These are phyloP conservation scores for Campoplex nolae DNA, from an alignment of 2,888 invertebrate species.

Conservation along the genomic window DNA sequence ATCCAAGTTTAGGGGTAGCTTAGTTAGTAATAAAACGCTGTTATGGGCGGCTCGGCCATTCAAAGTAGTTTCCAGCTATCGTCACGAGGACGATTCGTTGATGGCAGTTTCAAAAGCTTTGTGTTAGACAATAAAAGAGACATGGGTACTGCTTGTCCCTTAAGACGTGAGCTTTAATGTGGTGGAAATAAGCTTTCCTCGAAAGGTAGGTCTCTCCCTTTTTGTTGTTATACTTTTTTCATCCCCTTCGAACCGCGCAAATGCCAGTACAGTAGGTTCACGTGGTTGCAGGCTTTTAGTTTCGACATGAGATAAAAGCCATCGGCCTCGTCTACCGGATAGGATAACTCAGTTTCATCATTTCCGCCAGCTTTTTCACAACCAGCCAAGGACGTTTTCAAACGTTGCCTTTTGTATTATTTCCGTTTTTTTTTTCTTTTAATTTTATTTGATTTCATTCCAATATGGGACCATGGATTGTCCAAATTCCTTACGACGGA, in stretches of 20 bases:
- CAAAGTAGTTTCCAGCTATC: neutral
- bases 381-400: slow-evolving; percentile 32
- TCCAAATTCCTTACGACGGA: neutral
- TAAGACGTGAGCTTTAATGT: slow-evolving; percentile 13
- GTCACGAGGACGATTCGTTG: slow-evolving; percentile 12
- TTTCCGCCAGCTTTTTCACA: slow-evolving; percentile 65
- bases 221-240: neutral
- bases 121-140: slow-evolving; percentile 1
- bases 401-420: slow-evolving; percentile 14
- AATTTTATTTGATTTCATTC: slow-evolving; percentile 50
- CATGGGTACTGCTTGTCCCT: slow-evolving; percentile 7
- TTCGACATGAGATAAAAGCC: slow-evolving; percentile 55
- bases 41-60: neutral
- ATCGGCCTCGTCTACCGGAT: slow-evolving; percentile 19
- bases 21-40: neutral
- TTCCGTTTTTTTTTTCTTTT: neutral
- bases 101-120: slow-evolving; percentile 5
- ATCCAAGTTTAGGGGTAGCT: neutral
- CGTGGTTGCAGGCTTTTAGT: slow-evolving; percentile 55
- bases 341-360: slow-evolving; percentile 62
- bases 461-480: slow-evolving; percentile 3
- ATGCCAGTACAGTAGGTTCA: slow-evolving; percentile 24
- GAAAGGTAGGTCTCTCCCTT: slow-evolving; percentile 34
- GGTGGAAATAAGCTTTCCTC: slow-evolving; percentile 27
- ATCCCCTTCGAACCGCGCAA: slow-evolving; percentile 6